phyloP scores from a whole-genome alignment of 2,113 vertebrate species.

The Pica pica region DNA sequence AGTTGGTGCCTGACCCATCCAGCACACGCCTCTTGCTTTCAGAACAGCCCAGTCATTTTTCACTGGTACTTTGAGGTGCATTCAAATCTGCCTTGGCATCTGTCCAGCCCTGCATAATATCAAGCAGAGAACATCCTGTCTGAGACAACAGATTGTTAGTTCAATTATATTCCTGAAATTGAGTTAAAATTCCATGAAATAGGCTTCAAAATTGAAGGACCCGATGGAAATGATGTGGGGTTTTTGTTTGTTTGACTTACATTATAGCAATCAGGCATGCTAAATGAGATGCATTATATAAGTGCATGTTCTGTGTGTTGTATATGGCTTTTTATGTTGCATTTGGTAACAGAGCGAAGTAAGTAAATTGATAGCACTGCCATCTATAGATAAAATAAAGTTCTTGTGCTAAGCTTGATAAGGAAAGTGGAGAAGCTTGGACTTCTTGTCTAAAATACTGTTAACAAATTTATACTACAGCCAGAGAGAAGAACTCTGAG shows the following conservation, averaged over 20 bases:
- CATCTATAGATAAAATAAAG: not conserved
- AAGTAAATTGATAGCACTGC: not conserved
- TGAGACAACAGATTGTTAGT: conserved; percentile 55
- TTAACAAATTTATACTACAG: not conserved
- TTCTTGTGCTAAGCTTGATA: not conserved
- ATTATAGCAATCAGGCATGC: not conserved
- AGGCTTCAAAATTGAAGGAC: conserved; percentile 42
- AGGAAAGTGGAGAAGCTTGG: not conserved
- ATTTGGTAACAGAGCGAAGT: not conserved
- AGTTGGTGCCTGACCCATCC: not conserved
- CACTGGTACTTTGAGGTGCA: conserved; percentile 22
- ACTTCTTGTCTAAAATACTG: not conserved
- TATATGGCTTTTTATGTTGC: not conserved
- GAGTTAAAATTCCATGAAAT: conserved; percentile 59
- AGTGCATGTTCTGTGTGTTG: not conserved
- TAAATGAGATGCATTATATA: not conserved
- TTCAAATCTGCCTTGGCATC: conserved; percentile 43
- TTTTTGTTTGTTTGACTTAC: conserved; percentile 21
- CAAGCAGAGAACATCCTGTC: conserved; percentile 42
- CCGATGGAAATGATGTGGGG: not conserved
- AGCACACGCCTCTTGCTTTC: not conserved
- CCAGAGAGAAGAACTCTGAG: not conserved
- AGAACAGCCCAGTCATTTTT: conserved; percentile 41
- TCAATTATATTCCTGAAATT: conserved; percentile 63
- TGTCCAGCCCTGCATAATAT: conserved; percentile 39